Percentiles rank a stretch among this genome's conserved stretches.
Evolutionary conservation across 1,140 invertebrate genomes (phyloP).

Genomic region (Hyles vespertilio): DNA sequence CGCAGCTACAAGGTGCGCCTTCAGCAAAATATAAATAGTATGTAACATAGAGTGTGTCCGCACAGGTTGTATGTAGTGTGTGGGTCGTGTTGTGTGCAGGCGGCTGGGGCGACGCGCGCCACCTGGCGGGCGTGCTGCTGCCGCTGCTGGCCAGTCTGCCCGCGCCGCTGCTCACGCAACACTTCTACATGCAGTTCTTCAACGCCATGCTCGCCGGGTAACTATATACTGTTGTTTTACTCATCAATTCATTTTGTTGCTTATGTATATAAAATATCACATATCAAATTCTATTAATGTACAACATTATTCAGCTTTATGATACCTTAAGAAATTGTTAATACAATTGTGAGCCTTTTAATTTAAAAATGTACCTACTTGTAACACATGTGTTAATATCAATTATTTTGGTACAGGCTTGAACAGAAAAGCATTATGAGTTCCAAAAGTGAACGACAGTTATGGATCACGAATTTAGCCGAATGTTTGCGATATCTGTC

Average conservation of each 20-base stretch:
- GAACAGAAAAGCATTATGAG: constrained; percentile 39
- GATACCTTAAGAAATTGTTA: too few relatives aligned
- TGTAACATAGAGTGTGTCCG: too few relatives aligned
- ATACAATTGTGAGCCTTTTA: too few relatives aligned
- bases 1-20: too few relatives aligned
- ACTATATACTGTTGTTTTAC: constrained; percentile 8
- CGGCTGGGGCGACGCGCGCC: constrained; percentile 40
- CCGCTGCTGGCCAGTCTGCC: constrained; percentile 42
- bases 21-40: too few relatives aligned
- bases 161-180: constrained; percentile 26
- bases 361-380: too few relatives aligned
- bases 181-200: constrained; percentile 40
- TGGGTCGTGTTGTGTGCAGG: constrained; percentile 19
- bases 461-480: constrained; percentile 40
- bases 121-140: constrained; percentile 28
- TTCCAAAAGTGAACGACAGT: constrained; percentile 48
- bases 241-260: background rate
- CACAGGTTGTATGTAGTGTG: too few relatives aligned
- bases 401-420: constrained; percentile 28
- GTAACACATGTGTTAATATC: background rate
- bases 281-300: too few relatives aligned
- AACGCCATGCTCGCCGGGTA: constrained; percentile 41
- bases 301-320: too few relatives aligned
- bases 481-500: constrained; percentile 46
- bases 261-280: background rate